Base-by-base conservation (phyloP, 92 coral and sea anemone genomes). In the Porites cylindrica region DNA sequence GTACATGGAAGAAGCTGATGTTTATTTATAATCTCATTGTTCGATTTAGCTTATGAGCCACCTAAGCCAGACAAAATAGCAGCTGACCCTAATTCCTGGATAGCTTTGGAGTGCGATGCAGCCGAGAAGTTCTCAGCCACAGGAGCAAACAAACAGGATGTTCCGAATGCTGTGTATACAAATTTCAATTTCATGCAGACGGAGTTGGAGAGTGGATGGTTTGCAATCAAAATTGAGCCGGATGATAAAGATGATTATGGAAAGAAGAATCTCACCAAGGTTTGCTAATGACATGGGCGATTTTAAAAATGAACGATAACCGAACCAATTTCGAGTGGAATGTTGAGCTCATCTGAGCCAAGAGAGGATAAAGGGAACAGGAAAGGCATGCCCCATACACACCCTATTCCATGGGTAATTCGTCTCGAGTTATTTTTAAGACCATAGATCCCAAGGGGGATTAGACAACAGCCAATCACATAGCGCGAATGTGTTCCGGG, bases 181-280 rank as follows among this genome's bases (percentile, higher is more conserved):
- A 78, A 83, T 65, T 97, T 97, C 58, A 62, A 76, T 69, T 96
- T 95, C 88, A 92, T 97, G 75, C 32, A 80, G 56, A 47, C 77
- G n/a, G 93, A 90, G 61, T 93, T 97, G 47, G 76, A 82, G 73
- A 95, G 95, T 82, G 98, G 97, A 7, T 97, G 94, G 93, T 97
- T 97, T 89, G 99, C 96, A 10, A 90, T 76, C 63, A 84, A 92
- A 81, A 94, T 86, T 69, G 95, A 92, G 26, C 87, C 91, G 47
- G 98, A 97, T 67, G 88, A 93, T 18, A 68, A 80, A 77, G 95
- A 97, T 78, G 76, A 53, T 14, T 85, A 67, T 70, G 86, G 90
- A 23, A 53, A 74, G 21, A 95, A 95, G 73, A 81, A 88, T 3
- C 91, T 91, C 47, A 95, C 94, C 0, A 85, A 85, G 89, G 89